phyloP scores from a whole-genome alignment of 1,140 invertebrate species.

The Scaptomyza hsui region DNA sequence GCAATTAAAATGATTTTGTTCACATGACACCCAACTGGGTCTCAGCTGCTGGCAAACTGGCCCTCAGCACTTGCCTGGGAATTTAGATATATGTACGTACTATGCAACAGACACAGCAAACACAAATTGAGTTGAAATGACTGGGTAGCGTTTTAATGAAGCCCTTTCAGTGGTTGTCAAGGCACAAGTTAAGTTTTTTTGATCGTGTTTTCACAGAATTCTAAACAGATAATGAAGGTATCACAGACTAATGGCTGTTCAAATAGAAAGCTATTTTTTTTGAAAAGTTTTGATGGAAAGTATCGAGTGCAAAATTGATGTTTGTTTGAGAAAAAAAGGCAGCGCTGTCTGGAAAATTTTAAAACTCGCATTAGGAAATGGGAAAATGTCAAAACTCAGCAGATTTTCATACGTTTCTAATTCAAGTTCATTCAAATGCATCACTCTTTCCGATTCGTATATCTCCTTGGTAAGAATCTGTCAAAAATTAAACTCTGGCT shows the following conservation, averaged over 20 bases:
- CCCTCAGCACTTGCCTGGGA: slow-evolving; percentile 3
- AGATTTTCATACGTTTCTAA: too few species aligned
- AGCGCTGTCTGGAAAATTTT: too few species aligned
- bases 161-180: slow-evolving; percentile 51
- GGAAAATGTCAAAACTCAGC: too few species aligned
- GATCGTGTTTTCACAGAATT: neutral
- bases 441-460: too few species aligned
- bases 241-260: neutral
- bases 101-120: slow-evolving; percentile 3
- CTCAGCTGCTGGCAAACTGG: slow-evolving; percentile 33
- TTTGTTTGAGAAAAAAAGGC: too few species aligned
- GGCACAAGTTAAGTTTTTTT: slow-evolving; percentile 12
- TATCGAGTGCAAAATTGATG: too few species aligned
- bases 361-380: too few species aligned
- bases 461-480: too few species aligned
- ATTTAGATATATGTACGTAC: neutral
- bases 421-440: too few species aligned
- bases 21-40: slow-evolving; percentile 53
- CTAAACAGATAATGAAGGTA: slow-evolving; percentile 15
- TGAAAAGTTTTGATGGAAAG: too few species aligned
- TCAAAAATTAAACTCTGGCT: too few species aligned
- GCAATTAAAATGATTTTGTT: slow-evolving; percentile 80
- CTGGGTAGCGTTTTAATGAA: slow-evolving; percentile 47
- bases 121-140: slow-evolving; percentile 1
- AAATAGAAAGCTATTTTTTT: neutral